Percentiles rank a stretch among this genome's conserved stretches.
These are phyloP conservation scores for Drosophila funebris DNA, from an alignment of 1,140 invertebrate genomes.

Conservation along the genomic window DNA sequence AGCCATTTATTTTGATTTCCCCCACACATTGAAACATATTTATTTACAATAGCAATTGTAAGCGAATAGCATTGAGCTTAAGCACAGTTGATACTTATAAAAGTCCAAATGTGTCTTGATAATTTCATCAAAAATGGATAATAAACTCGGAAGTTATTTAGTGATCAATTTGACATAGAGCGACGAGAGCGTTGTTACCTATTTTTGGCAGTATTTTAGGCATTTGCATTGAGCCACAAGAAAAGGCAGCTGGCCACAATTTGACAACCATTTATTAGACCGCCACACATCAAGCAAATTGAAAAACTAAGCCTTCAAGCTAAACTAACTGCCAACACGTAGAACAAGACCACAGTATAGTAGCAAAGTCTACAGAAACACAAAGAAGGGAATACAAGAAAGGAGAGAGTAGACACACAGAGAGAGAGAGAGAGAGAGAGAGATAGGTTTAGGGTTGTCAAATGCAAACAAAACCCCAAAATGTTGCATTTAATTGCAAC, in stretches of 20 bases:
- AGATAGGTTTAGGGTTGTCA: constrained; percentile 3
- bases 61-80: no score
- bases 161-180: no score
- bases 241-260: not conserved
- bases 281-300: constrained; percentile 66
- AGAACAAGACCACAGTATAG: not conserved
- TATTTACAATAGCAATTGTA: no score
- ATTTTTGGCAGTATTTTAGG: not conserved
- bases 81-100: no score
- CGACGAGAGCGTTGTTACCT: no score
- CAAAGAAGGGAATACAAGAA: not conserved
- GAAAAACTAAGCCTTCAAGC: constrained; percentile 62
- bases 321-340: constrained; percentile 12
- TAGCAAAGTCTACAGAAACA: not conserved
- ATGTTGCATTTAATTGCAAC: constrained; percentile 75
- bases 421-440: not conserved
- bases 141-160: no score
- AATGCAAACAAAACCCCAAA: constrained; percentile 67
- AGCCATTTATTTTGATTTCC: no score
- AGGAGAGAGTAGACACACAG: no score
- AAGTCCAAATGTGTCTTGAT: no score
- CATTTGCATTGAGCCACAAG: not conserved
- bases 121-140: no score
- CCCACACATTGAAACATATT: no score
- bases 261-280: constrained; percentile 48